A percentile compares a stretch with the other conserved stretches of the same genome.
These are phyloP conservation scores for Pegoplata infirma DNA, from an alignment of 2,888 invertebrate species.

Conservation along the genomic window DNA sequence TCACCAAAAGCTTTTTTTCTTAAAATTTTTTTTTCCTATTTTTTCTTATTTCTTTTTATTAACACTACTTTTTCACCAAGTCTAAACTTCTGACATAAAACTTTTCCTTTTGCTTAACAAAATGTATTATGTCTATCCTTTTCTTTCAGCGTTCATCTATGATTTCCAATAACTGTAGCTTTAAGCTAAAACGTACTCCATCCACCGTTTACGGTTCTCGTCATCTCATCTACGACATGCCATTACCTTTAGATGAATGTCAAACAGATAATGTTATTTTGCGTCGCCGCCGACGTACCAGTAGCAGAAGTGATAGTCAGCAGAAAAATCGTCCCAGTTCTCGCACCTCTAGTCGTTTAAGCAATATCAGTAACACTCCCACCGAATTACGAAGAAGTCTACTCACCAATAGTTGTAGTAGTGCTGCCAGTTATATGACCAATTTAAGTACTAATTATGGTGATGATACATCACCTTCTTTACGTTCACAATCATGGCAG, in stretches of 20 bases:
- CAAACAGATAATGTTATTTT: slow-evolving; percentile 79
- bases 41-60: no score
- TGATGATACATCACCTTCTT: slow-evolving; percentile 31
- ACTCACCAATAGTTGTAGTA: slow-evolving; percentile 71
- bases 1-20: no score
- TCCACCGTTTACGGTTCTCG: slow-evolving; percentile 80
- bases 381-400: slow-evolving; percentile 69
- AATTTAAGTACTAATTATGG: slow-evolving; percentile 63
- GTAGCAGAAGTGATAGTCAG: slow-evolving; percentile 44
- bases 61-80: no score
- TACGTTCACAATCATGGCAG: slow-evolving; percentile 76
- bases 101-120: no score
- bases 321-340: slow-evolving; percentile 64
- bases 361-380: slow-evolving; percentile 70
- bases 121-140: no score
- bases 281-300: slow-evolving; percentile 68
- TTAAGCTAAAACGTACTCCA: slow-evolving; percentile 78
- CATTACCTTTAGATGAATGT: slow-evolving; percentile 81
- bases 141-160: slow-evolving; percentile 35
- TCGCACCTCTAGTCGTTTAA: slow-evolving; percentile 67
- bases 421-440: slow-evolving; percentile 69
- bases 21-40: no score
- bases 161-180: slow-evolving; percentile 55
- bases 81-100: no score
- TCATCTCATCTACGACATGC: slow-evolving; percentile 82